A percentile compares a stretch with the other conserved stretches of the same genome.
phyloP scores from a whole-genome alignment of 2,797 vertebrate species.

The Melanotaenia trifasciata region DNA sequence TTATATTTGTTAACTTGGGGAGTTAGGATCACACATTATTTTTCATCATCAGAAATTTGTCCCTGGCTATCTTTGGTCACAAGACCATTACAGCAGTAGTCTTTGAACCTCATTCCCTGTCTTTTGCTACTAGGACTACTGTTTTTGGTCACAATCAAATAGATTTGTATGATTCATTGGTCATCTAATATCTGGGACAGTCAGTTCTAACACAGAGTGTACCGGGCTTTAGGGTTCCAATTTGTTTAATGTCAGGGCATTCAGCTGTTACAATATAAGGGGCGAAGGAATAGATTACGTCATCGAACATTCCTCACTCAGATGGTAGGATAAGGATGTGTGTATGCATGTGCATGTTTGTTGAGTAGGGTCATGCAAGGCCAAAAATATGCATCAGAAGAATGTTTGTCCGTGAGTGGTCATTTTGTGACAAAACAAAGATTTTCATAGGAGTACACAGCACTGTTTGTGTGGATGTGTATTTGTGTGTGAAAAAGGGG shows the following conservation, averaged over 20 bases:
- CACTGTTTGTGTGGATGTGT: constrained; percentile 11
- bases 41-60: too few species aligned
- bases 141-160: too few species aligned
- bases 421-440: constrained; percentile 36
- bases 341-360: neutral
- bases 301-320: neutral
- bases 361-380: neutral
- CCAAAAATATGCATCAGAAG: constrained; percentile 2
- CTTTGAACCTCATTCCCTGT: too few species aligned
- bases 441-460: constrained; percentile 52
- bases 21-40: too few species aligned
- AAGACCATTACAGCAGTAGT: too few species aligned
- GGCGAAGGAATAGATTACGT: neutral
- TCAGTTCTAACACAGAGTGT: neutral
- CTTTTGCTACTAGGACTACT: too few species aligned
- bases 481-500: too few species aligned
- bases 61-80: too few species aligned
- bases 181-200: too few species aligned
- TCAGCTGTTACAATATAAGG: neutral
- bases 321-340: neutral
- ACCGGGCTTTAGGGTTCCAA: neutral
- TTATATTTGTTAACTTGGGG: too few species aligned
- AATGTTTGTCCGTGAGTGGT: neutral
- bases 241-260: neutral
- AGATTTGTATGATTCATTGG: too few species aligned